These are phyloP conservation scores for Pyxicephalus adspersus DNA, from an alignment of 2,113 vertebrate species.

Conservation along the genomic window DNA sequence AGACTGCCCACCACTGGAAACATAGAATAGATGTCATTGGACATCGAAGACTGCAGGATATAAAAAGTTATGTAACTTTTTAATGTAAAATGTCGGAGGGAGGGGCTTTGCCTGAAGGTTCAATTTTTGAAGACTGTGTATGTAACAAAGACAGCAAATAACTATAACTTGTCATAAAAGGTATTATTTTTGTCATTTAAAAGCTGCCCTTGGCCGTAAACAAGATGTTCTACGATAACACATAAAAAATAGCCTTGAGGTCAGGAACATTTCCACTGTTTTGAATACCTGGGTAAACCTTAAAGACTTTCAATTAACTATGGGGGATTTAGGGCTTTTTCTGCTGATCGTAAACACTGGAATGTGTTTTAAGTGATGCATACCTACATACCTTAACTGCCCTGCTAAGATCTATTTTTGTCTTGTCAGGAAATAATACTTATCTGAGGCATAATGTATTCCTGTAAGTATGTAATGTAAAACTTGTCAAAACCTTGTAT, in stretches of 20 bases:
- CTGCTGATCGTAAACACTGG: constrained; percentile 30
- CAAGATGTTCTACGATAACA: constrained; percentile 13
- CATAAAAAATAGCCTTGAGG: not conserved
- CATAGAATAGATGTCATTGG: too few relatives aligned
- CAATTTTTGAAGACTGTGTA: not conserved
- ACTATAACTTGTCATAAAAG: not conserved
- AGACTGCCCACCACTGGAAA: too few relatives aligned
- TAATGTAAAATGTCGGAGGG: too few relatives aligned
- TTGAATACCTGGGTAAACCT: not conserved
- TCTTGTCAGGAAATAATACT: not conserved
- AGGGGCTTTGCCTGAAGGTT: too few relatives aligned
- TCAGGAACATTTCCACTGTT: not conserved
- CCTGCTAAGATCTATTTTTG: constrained; percentile 3
- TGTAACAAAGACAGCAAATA: not conserved
- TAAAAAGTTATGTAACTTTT: too few relatives aligned
- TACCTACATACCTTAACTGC: not conserved
- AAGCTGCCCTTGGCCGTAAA: not conserved
- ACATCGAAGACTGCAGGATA: too few relatives aligned
- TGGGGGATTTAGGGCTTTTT: constrained; percentile 26
- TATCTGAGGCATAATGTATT: not conserved
- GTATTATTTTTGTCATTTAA: constrained; percentile 21
- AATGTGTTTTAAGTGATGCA: constrained; percentile 7
- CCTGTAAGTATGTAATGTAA: not conserved
- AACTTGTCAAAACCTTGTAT: constrained; percentile 8
- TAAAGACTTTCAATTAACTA: not conserved